A percentile compares a stretch with the other conserved stretches of the same genome.
These are phyloP conservation scores for Riparia riparia DNA, from an alignment of 2,113 vertebrate genomes.

Conservation along the genomic window DNA sequence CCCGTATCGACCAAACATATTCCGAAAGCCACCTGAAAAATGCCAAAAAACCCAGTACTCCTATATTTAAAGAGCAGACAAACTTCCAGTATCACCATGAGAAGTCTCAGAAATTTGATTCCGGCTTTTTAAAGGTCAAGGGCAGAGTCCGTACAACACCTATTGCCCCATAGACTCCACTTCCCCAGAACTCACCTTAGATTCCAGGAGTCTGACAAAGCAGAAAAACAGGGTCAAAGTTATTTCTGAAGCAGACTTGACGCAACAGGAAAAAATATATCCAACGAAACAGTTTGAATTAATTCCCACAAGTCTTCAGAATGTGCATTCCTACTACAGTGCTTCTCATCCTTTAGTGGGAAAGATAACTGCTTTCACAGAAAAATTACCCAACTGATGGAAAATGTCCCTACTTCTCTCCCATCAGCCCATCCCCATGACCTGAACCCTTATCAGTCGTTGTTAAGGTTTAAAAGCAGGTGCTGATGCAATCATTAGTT, in stretches of 20 bases:
- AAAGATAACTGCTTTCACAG: not conserved
- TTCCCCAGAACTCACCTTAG: not conserved
- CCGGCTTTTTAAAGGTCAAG: not conserved
- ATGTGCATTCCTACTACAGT: not conserved
- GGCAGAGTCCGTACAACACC: not conserved
- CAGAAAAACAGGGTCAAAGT: not conserved
- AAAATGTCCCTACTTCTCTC: not conserved
- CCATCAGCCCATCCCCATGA: not conserved
- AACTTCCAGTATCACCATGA: not conserved
- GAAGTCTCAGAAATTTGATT: not conserved
- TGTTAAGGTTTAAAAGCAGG: not conserved
- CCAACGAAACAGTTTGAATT: not conserved
- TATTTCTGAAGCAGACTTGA: not conserved
- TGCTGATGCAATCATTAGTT: not conserved
- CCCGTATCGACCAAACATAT: not conserved
- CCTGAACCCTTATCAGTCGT: not conserved
- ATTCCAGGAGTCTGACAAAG: not conserved
- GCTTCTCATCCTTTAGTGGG: not conserved
- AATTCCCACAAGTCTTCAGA: not conserved
- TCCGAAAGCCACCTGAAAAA: not conserved
- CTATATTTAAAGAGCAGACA: accelerated
- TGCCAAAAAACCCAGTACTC: not conserved
- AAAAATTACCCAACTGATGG: not conserved
- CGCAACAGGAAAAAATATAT: not conserved
- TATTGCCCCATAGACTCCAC: not conserved